Evolutionary conservation across 2,888 invertebrate genomes (phyloP), one percentile per base, ranked within the genome.

Genomic region (Synanthedon formicaeformis): DNA sequence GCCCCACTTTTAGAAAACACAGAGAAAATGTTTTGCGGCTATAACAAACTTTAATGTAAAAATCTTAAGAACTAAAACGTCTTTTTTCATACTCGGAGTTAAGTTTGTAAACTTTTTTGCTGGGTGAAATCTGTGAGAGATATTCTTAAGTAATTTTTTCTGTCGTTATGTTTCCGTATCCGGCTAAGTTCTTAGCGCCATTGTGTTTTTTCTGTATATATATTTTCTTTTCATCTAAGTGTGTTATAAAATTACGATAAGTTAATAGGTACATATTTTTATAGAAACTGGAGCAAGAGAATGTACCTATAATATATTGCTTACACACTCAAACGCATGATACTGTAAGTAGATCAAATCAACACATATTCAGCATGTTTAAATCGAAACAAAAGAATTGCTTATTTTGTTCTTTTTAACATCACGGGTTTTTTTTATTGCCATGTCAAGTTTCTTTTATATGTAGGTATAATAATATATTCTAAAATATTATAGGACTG

Each of bases 81-180:
- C 14, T 45, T 45, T 45, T 45, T 45, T 45, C 14, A 45, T n/a
- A n/a, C 14, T 13, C n/a, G 1, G 13, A 45, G 11, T 45, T 45
- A 12, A 45, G 45, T n/a, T 45, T 10, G 45, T 45, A 8, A 13
- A 49, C 16, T 49, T 34, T 49, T 49, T 49, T 49, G 16, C 16
- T 13, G 57, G 59, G 60, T 62, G 59, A 60, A 59, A 63, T 58
- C 56, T 61, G 59, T 56, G 58, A 61, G 57, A 62, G 63, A 62
- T 61, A 64, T 67, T 64, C 66, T 64, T 65, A 68, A 74, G 74
- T 75, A 74, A 75, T 77, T 75, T 75, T 66, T 67, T 63, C 61
- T 71, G 72, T 71, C 69, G 66, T 72, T 69, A 65, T 57, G 59
- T 58, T 57, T 57, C 54, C 48, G 58, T 62, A 63, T 62, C 62